Conservation (phyloP, 2,113 vertebrate species). For the Larimichthys crocea region DNA sequence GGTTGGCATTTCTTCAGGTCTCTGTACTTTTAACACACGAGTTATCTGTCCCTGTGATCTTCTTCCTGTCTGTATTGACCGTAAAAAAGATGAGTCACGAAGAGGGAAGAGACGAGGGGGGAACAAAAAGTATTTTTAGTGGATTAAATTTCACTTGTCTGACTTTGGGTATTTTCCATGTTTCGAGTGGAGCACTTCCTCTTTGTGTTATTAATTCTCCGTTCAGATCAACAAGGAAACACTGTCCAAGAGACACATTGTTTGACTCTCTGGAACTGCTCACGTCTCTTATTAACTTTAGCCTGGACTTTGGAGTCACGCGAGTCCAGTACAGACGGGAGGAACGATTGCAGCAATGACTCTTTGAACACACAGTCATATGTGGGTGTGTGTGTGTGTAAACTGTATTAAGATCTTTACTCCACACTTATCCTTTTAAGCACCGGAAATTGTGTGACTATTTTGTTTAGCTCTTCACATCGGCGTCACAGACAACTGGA, state of each 20-base stretch:
- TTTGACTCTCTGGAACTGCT: neutral
- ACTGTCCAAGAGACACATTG: neutral
- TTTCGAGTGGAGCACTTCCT: neutral
- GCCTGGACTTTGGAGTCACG: neutral
- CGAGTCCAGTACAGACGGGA: neutral
- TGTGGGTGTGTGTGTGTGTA: neutral
- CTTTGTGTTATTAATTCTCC: neutral
- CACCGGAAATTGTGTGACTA: slow-evolving; percentile 6
- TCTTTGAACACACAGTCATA: neutral
- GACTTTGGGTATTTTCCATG: neutral
- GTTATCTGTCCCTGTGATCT: neutral
- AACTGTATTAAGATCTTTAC: neutral
- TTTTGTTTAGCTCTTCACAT: slow-evolving; percentile 38
- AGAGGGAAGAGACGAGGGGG: neutral
- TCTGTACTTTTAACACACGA: neutral
- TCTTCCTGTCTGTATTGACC: neutral
- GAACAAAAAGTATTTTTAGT: neutral
- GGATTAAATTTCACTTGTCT: neutral
- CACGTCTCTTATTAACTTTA: neutral
- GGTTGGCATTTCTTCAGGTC: neutral
- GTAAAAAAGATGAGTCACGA: neutral
- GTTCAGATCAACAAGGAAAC: neutral
- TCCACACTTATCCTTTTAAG: slow-evolving; percentile 10
- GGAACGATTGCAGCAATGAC: neutral
- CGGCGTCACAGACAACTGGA: slow-evolving; percentile 26